Evolutionary conservation across 1,140 invertebrate genomes (phyloP).

Genomic region (Sitophilus oryzae): DNA sequence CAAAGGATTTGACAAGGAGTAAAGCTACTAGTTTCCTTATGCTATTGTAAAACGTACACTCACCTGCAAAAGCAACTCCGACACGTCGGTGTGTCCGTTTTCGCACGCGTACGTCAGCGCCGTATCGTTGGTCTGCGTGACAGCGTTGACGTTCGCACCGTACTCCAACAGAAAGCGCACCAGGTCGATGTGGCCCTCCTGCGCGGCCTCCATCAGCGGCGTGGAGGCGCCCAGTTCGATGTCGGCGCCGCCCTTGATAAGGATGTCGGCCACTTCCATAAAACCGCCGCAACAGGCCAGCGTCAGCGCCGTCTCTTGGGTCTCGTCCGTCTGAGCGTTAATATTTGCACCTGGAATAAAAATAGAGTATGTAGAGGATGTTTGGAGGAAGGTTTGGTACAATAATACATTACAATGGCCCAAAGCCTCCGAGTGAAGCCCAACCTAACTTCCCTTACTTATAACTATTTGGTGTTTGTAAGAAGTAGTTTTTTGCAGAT

Average conservation of each 20-base stretch:
- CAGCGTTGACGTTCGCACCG: constrained; percentile 85
- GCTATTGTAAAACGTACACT: too few relatives aligned
- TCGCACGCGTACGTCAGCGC: constrained; percentile 97
- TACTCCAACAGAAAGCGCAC: constrained; percentile 81
- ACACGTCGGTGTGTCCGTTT: constrained; percentile 92
- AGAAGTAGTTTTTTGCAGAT: too few relatives aligned
- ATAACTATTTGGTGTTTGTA: too few relatives aligned
- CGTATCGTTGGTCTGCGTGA: constrained; percentile 77
- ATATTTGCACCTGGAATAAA: constrained; percentile 75
- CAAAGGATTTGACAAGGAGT: too few relatives aligned
- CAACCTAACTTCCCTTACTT: too few relatives aligned
- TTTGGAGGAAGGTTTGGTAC: too few relatives aligned
- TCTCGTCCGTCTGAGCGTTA: constrained; percentile 97
- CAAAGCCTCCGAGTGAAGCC: too few relatives aligned
- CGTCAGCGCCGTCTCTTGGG: constrained; percentile 95
- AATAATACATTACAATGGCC: too few relatives aligned
- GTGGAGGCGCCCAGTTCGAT: constrained; percentile 94
- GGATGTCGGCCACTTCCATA: constrained; percentile 93
- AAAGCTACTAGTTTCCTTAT: too few relatives aligned
- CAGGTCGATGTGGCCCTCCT: constrained; percentile 93
- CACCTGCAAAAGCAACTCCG: constrained; percentile 71
- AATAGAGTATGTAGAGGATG: neutral
- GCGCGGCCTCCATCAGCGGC: constrained; percentile 96
- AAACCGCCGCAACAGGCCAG: constrained; percentile 96
- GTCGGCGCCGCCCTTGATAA: constrained; percentile 93